These are phyloP conservation scores for pig (Sus scrofa) DNA, from an alignment of 2,113 vertebrate genomes.

Conservation along the genomic window T2T-Sscrofa CM000816.6:92562001-92562500, in stretches of 20 bases:
- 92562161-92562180: neutral
- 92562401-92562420: neutral
- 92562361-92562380: neutral
- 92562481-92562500: neutral
- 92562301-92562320: neutral
- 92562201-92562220: neutral
- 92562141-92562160: neutral
- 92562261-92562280: neutral
- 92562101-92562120: neutral
- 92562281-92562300: neutral
- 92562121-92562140: neutral
- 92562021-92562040: neutral
- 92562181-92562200: neutral
- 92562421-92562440: neutral
- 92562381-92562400: neutral
- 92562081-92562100: neutral
- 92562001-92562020: neutral
- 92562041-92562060: neutral
- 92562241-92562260: neutral
- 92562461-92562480: neutral
- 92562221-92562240: neutral
- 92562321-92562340: neutral
- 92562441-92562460: neutral
- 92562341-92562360: neutral
- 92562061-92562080: neutral